Conservation (phyloP, 2,113 vertebrate genomes). For the Vimba vimba region DNA sequence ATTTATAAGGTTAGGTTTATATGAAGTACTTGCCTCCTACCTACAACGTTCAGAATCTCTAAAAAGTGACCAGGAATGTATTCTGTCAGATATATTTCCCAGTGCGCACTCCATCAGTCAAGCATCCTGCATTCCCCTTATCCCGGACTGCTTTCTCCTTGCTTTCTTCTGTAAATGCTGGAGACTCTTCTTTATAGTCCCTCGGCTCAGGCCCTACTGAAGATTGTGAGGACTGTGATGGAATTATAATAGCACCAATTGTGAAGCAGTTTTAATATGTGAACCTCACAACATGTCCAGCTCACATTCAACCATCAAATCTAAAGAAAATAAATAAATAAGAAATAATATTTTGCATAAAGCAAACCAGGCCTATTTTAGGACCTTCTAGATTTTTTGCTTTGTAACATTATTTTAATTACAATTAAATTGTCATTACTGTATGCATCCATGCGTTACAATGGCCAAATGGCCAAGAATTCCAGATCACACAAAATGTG, state of each 20-base stretch:
- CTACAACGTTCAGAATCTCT: not conserved
- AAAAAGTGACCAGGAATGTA: not conserved
- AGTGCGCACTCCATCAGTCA: constrained; percentile 8
- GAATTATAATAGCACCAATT: not conserved
- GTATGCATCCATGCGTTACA: too few relatives aligned
- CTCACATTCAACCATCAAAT: not conserved
- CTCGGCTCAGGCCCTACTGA: not conserved
- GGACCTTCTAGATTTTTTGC: not conserved
- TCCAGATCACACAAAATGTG: too few relatives aligned
- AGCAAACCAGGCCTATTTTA: not conserved
- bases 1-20: not conserved
- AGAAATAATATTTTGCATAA: not conserved
- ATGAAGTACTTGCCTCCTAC: not conserved
- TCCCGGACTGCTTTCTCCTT: not conserved
- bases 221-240: not conserved
- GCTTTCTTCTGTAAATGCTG: constrained; percentile 18
- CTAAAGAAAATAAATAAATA: not conserved
- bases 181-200: not conserved
- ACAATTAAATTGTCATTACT: too few relatives aligned
- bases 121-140: constrained; percentile 11
- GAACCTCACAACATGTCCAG: not conserved
- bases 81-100: constrained; percentile 30
- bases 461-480: too few relatives aligned
- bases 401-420: not conserved
- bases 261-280: not conserved